Evolutionary conservation across 2,888 invertebrate species (phyloP), one percentile per base, ranked within the genome.

Genomic region (Eustalomyia histrio): DNA sequence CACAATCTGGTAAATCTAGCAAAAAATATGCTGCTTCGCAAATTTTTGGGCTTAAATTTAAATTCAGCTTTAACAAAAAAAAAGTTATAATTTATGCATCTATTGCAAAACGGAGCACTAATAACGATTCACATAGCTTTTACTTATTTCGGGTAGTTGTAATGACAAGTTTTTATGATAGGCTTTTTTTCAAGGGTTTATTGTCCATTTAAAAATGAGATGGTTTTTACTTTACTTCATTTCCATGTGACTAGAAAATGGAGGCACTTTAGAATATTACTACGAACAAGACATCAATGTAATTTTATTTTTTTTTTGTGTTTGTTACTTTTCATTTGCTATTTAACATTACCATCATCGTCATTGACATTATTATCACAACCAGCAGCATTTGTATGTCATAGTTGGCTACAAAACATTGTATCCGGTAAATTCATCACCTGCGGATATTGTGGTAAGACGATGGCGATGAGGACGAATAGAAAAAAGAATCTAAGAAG

Each of bases 371-470:
- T 50, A 52, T 6, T 35, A 35, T 21, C 39, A 43, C 29, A 17
- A 47, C 64, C 7, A 73, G 60, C 29, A 60, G 21, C 18, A 53
- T 21, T 67, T 67, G 39, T 57, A 39, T 43, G 39, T 24, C 18
- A 69, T 35, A 24, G 21, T 17, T 39, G 24, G 16, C 35, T 24
- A 60, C 33, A 67, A 52, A 60, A 18, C 53, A 67, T 52, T 39
- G 65, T 67, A 67, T 75, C 61, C 68, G 67, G 68, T 61, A 21
- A 18, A 75, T 67, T 75, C 75, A 75, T 75, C 75, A 68, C 53
- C 61, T 75, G 67, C 75, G 68, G 67, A 75, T 68, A 68, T 63
- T 75, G 68, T 55, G 47, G 63, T 47, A 55, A 75, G 60, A 60
- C 16, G 55, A 75, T 61, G 33, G 33, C 16, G 18, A 29, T 14